Percentiles rank a stretch among this genome's conserved stretches.
These are phyloP conservation scores for Zalophus californianus DNA, from an alignment of 2,797 vertebrate genomes.

Conservation along the genomic window DNA sequence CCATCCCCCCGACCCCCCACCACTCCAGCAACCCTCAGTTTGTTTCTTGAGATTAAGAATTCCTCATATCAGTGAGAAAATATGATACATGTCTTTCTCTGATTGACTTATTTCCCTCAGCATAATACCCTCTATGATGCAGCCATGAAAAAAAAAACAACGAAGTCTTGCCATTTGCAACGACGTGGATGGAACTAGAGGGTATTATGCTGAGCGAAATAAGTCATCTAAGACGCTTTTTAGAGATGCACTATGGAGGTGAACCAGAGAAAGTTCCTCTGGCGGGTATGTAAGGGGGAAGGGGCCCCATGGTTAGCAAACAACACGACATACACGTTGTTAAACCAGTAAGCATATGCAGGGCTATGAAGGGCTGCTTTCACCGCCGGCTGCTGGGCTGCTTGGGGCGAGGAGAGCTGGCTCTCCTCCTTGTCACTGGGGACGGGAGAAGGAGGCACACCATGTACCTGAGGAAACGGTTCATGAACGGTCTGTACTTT, in stretches of 20 bases:
- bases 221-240: neutral
- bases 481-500: neutral
- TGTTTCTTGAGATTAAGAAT: too few relatives aligned
- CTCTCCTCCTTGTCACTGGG: neutral
- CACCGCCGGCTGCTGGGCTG: neutral
- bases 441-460: neutral
- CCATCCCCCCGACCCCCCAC: too few relatives aligned
- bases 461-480: neutral
- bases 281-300: accelerated
- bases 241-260: neutral
- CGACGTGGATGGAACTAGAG: too few relatives aligned
- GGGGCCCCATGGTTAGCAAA: neutral
- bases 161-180: too few relatives aligned
- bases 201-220: too few relatives aligned
- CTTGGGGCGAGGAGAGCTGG: neutral
- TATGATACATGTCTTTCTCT: too few relatives aligned
- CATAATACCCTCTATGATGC: too few relatives aligned
- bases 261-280: neutral
- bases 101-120: too few relatives aligned
- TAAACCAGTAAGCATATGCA: neutral
- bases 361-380: accelerated
- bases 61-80: too few relatives aligned
- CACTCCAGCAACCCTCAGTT: too few relatives aligned
- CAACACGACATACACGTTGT: accelerated
- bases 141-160: too few relatives aligned